phyloP scores from a whole-genome alignment of 2,113 vertebrate genomes.

The Suricata suricatta region DNA sequence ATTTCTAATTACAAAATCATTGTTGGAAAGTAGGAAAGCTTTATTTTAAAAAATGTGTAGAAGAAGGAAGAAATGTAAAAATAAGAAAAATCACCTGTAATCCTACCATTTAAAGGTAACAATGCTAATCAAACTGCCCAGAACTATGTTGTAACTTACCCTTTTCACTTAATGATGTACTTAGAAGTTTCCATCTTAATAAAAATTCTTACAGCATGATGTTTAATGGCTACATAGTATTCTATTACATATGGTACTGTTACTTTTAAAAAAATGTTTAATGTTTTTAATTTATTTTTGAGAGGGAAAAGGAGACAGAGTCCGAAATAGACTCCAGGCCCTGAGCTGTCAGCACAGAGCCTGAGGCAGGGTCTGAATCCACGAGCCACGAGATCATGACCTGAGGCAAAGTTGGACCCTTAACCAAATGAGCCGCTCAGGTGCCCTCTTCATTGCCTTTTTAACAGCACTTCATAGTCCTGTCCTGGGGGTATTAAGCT shows the following conservation, averaged over 20 bases:
- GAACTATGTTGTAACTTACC: background rate
- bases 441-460: background rate
- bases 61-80: background rate
- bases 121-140: background rate
- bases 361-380: no score
- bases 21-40: slow-evolving; percentile 17
- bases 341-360: no score
- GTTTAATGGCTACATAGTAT: background rate
- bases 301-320: no score
- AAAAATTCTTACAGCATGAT: slow-evolving; percentile 25
- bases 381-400: no score
- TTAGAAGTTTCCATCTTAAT: slow-evolving; percentile 37
- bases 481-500: background rate
- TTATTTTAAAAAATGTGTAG: background rate
- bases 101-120: background rate
- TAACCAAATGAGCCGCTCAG: no score
- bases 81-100: background rate
- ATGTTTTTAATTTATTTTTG: no score
- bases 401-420: no score
- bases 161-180: slow-evolving; percentile 22
- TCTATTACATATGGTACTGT: background rate
- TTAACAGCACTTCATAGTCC: background rate
- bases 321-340: no score
- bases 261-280: no score
- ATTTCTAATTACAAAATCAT: background rate